Percentiles rank a stretch among this genome's conserved stretches.
phyloP scores from a whole-genome alignment of 2,797 vertebrate species.

The Argya squamiceps region DNA sequence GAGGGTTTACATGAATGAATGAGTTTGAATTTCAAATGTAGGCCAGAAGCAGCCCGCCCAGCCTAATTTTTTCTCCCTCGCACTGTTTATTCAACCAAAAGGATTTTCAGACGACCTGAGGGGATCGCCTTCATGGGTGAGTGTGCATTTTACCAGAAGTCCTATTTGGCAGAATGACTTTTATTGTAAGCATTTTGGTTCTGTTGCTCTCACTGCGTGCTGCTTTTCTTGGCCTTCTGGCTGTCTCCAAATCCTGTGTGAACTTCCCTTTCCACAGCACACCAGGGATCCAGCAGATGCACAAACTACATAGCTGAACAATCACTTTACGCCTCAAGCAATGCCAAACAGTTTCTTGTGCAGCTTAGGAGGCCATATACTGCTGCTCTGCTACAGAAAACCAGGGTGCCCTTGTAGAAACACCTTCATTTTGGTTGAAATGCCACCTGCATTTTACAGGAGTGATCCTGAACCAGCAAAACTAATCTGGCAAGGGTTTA shows the following conservation, averaged over 20 bases:
- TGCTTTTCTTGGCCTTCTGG: neutral
- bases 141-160: neutral
- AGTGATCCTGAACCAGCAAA: neutral
- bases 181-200: neutral
- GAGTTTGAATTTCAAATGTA: neutral
- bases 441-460: neutral
- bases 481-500: neutral
- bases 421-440: neutral
- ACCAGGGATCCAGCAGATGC: neutral
- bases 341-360: neutral
- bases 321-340: neutral
- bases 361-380: neutral
- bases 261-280: neutral
- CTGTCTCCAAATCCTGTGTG: neutral
- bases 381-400: neutral
- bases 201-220: neutral
- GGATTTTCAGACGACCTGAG: neutral
- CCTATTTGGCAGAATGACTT: neutral
- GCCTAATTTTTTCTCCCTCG: neutral
- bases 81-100: conserved; percentile 32
- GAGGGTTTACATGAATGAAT: neutral
- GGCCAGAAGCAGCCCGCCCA: neutral
- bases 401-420: neutral
- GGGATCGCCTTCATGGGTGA: conserved; percentile 17
- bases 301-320: fast-evolving